Conservation (phyloP, 2,797 vertebrate genomes). For the Heliangelus exortis region DNA sequence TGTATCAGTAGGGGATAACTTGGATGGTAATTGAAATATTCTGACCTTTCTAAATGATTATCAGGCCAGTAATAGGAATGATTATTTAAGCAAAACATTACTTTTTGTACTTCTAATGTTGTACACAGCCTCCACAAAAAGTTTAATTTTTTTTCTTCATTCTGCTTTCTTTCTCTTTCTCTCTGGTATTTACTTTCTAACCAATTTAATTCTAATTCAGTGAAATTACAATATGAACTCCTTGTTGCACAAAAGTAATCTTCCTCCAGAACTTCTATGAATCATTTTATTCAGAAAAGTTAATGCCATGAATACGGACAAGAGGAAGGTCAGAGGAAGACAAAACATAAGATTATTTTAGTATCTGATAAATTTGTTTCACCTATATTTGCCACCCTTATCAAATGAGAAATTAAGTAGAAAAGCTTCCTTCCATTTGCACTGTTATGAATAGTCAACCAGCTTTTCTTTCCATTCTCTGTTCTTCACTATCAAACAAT, state of each 20-base stretch:
- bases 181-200: background rate
- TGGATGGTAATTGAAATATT: background rate
- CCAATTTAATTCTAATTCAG: background rate
- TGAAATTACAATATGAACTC: conserved; percentile 35
- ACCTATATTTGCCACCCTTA: background rate
- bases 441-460: background rate
- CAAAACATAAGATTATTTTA: background rate
- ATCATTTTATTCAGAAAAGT: conserved; percentile 12
- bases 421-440: background rate
- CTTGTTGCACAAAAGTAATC: conserved; percentile 36
- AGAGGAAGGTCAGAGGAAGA: background rate
- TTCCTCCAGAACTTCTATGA: conserved; percentile 8
- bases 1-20: background rate
- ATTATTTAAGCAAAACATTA: background rate
- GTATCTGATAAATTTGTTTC: background rate
- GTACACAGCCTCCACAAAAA: background rate
- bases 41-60: background rate
- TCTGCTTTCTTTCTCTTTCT: background rate
- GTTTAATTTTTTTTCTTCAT: background rate
- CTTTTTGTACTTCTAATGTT: background rate
- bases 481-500: background rate
- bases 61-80: background rate
- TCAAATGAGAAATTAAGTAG: background rate
- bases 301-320: background rate
- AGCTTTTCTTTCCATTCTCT: background rate